phyloP scores from a whole-genome alignment of 2,113 vertebrate species.

The Varanus komodoensis region DNA sequence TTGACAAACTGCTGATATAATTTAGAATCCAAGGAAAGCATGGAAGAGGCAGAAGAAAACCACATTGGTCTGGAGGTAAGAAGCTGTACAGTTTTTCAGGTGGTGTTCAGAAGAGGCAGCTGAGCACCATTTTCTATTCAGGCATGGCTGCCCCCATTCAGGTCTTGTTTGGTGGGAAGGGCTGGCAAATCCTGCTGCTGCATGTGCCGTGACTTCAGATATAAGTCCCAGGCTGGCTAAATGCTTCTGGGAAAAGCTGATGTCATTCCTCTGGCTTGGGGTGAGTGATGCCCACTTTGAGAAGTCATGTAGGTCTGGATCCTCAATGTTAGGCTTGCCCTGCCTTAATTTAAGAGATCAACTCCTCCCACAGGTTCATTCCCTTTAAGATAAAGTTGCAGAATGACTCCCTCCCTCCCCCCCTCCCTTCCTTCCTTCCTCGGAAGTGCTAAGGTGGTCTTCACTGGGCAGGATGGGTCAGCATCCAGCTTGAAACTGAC shows the following conservation, averaged over 20 bases:
- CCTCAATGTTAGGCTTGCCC: background rate
- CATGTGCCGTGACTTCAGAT: background rate
- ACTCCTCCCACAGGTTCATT: no score
- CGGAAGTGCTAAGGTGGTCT: background rate
- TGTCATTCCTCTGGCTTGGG: background rate
- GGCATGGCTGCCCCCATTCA: background rate
- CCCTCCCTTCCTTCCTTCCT: no score
- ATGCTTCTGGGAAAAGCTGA: background rate
- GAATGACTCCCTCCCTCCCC: no score
- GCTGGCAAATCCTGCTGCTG: background rate
- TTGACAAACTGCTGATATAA: conserved; percentile 34
- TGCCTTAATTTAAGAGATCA: background rate
- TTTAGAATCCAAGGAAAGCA: conserved; percentile 30
- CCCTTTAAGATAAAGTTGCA: background rate
- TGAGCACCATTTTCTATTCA: background rate
- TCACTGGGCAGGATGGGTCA: no score
- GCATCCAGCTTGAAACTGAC: no score
- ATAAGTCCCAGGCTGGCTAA: background rate
- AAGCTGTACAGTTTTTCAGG: background rate
- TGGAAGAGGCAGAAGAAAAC: conserved; percentile 32
- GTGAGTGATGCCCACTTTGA: background rate
- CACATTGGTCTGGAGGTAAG: conserved; percentile 29
- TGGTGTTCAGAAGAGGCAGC: background rate
- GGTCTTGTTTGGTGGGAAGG: background rate
- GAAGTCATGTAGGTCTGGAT: background rate